These are phyloP conservation scores for Stegastes partitus DNA, from an alignment of 2,113 vertebrate species.

Conservation along the genomic window DNA sequence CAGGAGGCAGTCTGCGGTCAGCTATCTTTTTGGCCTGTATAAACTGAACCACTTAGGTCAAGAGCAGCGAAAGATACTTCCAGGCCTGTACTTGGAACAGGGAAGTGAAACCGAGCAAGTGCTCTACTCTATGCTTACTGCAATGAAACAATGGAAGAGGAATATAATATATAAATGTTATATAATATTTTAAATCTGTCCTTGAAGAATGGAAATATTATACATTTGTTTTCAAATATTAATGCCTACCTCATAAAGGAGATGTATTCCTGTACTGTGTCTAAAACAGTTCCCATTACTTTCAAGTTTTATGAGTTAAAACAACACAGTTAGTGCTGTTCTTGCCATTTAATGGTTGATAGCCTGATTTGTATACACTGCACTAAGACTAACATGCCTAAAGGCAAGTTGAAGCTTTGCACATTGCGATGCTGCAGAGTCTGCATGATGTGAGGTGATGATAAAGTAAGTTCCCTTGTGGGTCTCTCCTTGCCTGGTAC, in stretches of 20 bases:
- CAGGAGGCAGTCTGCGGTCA: constrained; percentile 19
- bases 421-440: constrained; percentile 55
- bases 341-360: constrained; percentile 38
- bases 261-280: constrained; percentile 16
- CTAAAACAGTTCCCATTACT: constrained; percentile 41
- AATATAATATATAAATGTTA: background rate
- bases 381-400: constrained; percentile 41
- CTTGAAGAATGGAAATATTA: constrained; percentile 35
- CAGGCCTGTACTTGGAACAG: background rate
- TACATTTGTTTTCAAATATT: constrained; percentile 41
- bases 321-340: constrained; percentile 40
- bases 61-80: constrained; percentile 28
- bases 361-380: constrained; percentile 63
- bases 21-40: constrained; percentile 20
- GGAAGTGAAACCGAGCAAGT: background rate
- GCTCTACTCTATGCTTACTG: background rate
- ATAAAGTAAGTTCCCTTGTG: constrained; percentile 66
- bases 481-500: constrained; percentile 63
- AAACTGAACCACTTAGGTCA: constrained; percentile 36
- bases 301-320: constrained; percentile 36
- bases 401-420: constrained; percentile 53
- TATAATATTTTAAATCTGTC: background rate
- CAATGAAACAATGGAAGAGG: background rate
- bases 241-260: constrained; percentile 32
- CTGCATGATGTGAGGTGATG: constrained; percentile 59